Percentiles rank a stretch among this genome's conserved stretches.
Conservation (phyloP, 2,888 invertebrate species). For the Macropis europaea region DNA sequence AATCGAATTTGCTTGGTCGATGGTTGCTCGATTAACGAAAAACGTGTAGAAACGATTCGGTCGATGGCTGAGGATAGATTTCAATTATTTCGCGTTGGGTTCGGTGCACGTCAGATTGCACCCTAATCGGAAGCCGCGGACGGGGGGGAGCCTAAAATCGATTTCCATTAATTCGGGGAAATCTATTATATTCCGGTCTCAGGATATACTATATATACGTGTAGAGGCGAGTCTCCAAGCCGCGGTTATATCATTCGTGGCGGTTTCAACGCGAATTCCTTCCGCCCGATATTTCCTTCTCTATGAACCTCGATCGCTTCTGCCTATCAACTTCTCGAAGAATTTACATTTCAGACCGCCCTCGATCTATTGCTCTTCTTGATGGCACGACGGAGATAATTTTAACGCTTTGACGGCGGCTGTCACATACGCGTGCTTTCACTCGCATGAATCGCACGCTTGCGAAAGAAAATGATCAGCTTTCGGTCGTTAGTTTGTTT, state of each 20-base stretch:
- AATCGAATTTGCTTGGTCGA: conserved; percentile 10
- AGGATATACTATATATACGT: background rate
- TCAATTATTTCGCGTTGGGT: conserved; percentile 28
- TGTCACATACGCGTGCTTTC: no score
- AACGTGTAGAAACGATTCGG: background rate
- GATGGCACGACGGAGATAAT: no score
- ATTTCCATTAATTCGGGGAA: conserved; percentile 56
- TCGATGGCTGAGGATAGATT: conserved; percentile 33
- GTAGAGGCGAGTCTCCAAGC: background rate
- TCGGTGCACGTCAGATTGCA: conserved; percentile 7
- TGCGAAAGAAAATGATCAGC: no score
- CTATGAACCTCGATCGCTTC: conserved; percentile 6
- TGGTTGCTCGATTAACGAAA: conserved; percentile 17
- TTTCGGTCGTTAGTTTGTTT: no score
- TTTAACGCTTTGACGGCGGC: no score
- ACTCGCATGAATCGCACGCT: no score
- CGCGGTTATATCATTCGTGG: conserved; percentile 5
- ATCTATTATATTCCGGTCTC: conserved; percentile 35
- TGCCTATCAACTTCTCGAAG: conserved; percentile 15
- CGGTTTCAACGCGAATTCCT: background rate
- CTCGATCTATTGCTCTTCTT: background rate
- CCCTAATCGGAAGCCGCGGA: conserved; percentile 15
- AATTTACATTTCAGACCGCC: background rate
- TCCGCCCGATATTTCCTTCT: conserved; percentile 23
- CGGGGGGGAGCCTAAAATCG: conserved; percentile 38